phyloP scores from a whole-genome alignment of 2,888 invertebrate species.

The Pheosia gnoma region DNA sequence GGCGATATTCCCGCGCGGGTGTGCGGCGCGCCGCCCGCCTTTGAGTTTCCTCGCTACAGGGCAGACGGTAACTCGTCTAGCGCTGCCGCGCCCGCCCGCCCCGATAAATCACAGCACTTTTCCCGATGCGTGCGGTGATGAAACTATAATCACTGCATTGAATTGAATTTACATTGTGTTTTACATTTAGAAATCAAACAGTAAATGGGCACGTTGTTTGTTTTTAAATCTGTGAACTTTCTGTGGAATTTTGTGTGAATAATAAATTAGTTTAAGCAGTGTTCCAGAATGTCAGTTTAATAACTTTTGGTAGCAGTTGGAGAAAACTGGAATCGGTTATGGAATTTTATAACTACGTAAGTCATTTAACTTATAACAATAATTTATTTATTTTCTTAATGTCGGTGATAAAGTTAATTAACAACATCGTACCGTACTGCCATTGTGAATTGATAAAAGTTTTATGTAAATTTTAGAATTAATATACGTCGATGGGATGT shows the following conservation, averaged over 20 bases:
- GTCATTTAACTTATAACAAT: too few relatives aligned
- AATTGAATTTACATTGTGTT: neutral
- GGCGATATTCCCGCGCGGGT: neutral
- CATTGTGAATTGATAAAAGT: too few relatives aligned
- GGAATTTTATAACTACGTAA: neutral
- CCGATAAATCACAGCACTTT: neutral
- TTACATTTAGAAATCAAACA: neutral
- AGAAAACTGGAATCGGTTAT: neutral
- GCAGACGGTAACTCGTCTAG: constrained; percentile 4
- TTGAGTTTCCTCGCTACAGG: constrained; percentile 3
- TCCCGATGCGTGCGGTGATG: neutral
- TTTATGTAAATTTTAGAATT: too few relatives aligned
- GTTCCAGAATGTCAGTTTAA: neutral
- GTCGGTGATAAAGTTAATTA: too few relatives aligned
- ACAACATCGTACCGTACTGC: too few relatives aligned
- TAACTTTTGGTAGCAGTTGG: neutral
- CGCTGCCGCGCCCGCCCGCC: constrained; percentile 1
- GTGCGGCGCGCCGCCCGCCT: constrained; percentile 6
- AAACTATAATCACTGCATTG: neutral
- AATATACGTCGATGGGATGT: too few relatives aligned
- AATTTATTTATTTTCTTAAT: too few relatives aligned
- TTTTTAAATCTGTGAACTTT: neutral
- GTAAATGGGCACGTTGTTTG: neutral
- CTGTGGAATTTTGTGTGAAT: neutral
- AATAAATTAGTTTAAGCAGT: neutral